phyloP scores from a whole-genome alignment of 2,113 vertebrate genomes.

The Alces alces region DNA sequence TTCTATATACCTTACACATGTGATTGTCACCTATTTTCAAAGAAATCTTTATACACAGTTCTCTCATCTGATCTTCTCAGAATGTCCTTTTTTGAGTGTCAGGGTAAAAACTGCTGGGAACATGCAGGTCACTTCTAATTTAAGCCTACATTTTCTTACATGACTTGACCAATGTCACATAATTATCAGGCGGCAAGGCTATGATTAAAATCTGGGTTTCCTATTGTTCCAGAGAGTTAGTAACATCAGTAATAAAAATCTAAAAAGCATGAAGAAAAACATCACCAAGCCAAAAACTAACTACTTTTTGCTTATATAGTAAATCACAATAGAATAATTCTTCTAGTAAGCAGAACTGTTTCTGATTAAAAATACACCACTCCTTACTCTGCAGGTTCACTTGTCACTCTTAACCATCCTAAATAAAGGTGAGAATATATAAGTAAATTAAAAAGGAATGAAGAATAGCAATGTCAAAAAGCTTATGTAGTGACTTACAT shows the following conservation, averaged over 20 bases:
- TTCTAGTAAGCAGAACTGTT: neutral
- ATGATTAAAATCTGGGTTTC: slow-evolving; percentile 7
- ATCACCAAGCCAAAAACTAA: neutral
- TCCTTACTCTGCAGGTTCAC: neutral
- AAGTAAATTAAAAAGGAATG: neutral
- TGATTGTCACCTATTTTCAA: neutral
- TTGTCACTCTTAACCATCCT: neutral
- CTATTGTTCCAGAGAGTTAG: neutral
- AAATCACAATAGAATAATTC: neutral
- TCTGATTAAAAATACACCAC: neutral
- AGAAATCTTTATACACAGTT: neutral
- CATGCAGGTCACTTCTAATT: neutral
- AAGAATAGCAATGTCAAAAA: neutral
- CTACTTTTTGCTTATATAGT: neutral
- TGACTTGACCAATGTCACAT: neutral
- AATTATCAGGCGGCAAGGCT: neutral
- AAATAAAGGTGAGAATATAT: neutral
- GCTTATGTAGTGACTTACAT: neutral
- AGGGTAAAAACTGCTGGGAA: neutral
- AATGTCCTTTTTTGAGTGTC: neutral
- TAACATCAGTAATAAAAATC: neutral
- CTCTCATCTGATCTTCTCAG: neutral
- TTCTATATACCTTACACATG: neutral
- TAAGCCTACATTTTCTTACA: neutral
- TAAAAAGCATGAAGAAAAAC: neutral